Evolutionary conservation across 2,797 vertebrate species (phyloP).

Genomic region (Toxotes lorentzi): DNA sequence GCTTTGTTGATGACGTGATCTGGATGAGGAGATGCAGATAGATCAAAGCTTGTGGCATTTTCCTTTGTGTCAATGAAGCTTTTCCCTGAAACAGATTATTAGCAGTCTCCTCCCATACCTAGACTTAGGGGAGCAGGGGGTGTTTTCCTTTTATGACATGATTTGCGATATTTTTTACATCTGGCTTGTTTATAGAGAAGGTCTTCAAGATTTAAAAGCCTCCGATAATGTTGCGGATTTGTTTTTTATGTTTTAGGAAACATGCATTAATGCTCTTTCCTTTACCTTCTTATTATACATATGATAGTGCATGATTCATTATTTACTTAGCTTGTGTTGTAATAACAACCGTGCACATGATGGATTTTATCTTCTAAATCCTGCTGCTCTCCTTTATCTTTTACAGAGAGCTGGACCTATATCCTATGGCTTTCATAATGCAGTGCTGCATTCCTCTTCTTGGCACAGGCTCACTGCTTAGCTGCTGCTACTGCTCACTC

Average conservation of each 20-base stretch:
- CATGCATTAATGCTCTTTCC: neutral
- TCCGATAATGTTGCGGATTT: slow-evolving; percentile 19
- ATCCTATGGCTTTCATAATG: slow-evolving; percentile 85
- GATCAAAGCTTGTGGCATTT: slow-evolving; percentile 66
- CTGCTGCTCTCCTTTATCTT: slow-evolving; percentile 51
- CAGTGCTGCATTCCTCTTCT: slow-evolving; percentile 87
- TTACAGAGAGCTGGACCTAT: slow-evolving; percentile 66
- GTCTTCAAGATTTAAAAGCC: neutral
- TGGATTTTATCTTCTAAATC: slow-evolving; percentile 50
- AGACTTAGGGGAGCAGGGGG: slow-evolving; percentile 35
- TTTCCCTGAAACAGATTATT: slow-evolving; percentile 60
- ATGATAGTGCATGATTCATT: slow-evolving; percentile 11
- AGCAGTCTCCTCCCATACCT: slow-evolving; percentile 51
- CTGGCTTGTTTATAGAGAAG: neutral
- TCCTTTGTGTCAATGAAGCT: slow-evolving; percentile 62
- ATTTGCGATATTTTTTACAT: slow-evolving; percentile 23
- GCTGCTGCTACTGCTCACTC: slow-evolving; percentile 83
- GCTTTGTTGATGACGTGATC: slow-evolving; percentile 53
- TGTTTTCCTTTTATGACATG: slow-evolving; percentile 42
- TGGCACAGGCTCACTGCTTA: slow-evolving; percentile 84
- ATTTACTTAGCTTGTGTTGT: slow-evolving; percentile 14
- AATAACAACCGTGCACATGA: slow-evolving; percentile 17
- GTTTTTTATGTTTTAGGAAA: slow-evolving; percentile 10
- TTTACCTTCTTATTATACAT: neutral
- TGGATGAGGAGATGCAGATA: slow-evolving; percentile 63